phyloP scores from a whole-genome alignment of 2,797 vertebrate genomes.

The Scolopax rusticola region DNA sequence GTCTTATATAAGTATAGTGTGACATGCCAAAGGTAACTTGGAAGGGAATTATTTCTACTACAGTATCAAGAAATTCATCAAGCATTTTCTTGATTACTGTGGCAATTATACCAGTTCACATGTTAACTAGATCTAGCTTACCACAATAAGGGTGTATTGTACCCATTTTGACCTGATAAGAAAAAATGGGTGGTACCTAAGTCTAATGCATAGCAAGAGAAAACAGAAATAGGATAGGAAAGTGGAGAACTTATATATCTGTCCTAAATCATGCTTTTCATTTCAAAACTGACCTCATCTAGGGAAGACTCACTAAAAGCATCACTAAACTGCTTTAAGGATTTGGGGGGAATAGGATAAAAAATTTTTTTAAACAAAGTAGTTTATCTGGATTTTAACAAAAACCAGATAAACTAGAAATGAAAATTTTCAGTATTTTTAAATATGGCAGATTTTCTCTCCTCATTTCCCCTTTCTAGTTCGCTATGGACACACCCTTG shows the following conservation, averaged over 20 bases:
- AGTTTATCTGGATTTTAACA: background rate
- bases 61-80: background rate
- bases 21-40: background rate
- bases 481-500: background rate
- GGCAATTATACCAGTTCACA: background rate
- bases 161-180: background rate
- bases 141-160: background rate
- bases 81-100: background rate
- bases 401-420: background rate
- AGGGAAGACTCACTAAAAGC: background rate
- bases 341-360: accelerated
- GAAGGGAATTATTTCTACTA: background rate
- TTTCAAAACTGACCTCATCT: background rate
- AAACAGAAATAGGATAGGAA: background rate
- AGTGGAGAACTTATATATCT: background rate
- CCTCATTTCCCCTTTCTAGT: background rate
- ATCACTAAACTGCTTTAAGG: background rate
- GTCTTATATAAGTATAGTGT: background rate
- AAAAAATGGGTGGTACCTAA: background rate
- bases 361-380: background rate
- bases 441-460: background rate
- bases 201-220: background rate
- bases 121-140: background rate
- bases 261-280: background rate
- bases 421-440: background rate